phyloP scores from a whole-genome alignment of 1,140 invertebrate species.

The Drosophila subpulchrella region DNA sequence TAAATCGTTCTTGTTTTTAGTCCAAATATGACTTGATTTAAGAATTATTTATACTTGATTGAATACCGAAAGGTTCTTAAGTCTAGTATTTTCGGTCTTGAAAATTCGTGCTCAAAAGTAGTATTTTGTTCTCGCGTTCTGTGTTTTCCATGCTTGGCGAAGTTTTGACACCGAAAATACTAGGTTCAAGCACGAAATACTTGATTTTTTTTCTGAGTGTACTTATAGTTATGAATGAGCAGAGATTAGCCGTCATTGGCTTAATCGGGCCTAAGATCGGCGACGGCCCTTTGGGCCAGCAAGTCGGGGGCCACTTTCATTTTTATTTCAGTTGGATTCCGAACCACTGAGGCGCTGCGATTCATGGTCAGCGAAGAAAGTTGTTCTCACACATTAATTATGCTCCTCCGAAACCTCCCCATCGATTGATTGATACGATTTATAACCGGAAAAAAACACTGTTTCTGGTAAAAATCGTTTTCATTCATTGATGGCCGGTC shows the following conservation, averaged over 20 bases:
- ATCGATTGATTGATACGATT: conserved; percentile 34
- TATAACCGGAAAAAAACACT: conserved; percentile 7
- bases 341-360: conserved; percentile 5
- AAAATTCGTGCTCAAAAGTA: no score
- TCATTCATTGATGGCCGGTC: conserved; percentile 11
- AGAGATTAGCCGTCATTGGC: conserved; percentile 67
- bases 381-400: conserved; percentile 76
- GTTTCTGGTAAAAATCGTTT: conserved; percentile 12
- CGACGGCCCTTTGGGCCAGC: conserved; percentile 26
- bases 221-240: conserved; percentile 69
- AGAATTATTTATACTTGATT: no score
- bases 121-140: no score
- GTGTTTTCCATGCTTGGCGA: no score
- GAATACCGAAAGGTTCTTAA: no score
- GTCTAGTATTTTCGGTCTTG: no score
- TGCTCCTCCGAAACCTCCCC: conserved; percentile 18
- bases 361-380: conserved; percentile 70
- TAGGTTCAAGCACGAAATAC: no score
- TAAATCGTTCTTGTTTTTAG: no score
- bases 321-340: conserved; percentile 55
- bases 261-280: conserved; percentile 73
- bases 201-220: no score
- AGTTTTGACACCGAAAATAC: no score
- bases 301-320: conserved; percentile 60
- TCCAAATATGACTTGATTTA: no score